Evolutionary conservation across 2,888 invertebrate genomes (phyloP).

Genomic region (Cryptophagus acutangulus): DNA sequence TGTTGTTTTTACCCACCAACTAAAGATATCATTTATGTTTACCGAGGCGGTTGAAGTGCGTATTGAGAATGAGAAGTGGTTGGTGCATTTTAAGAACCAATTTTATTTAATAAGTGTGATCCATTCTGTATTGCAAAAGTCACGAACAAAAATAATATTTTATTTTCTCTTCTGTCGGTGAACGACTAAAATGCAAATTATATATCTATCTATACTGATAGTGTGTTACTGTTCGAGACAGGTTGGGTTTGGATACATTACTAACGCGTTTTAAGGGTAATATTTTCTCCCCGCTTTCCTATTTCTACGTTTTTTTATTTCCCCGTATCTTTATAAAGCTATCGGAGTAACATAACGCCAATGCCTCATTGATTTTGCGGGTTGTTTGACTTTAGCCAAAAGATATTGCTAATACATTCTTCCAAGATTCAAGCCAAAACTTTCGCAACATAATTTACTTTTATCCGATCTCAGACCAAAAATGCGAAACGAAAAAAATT

Average conservation of each 20-base stretch:
- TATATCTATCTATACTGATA: constrained; percentile 1
- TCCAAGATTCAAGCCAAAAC: neutral
- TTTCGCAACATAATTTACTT: neutral
- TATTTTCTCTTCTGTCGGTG: neutral
- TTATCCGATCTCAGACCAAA: neutral
- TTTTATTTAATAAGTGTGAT: too few species aligned
- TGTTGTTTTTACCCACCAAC: too few species aligned
- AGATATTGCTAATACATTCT: neutral
- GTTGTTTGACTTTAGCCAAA: constrained; percentile 1
- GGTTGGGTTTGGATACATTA: neutral
- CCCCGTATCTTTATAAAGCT: too few species aligned
- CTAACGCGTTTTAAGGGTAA: neutral
- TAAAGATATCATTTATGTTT: too few species aligned
- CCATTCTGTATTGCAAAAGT: too few species aligned
- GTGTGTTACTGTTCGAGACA: constrained; percentile 1
- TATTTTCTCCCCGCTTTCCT: constrained; percentile 2
- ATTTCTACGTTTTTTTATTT: neutral
- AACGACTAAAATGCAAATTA: neutral
- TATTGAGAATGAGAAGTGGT: too few species aligned
- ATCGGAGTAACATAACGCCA: neutral
- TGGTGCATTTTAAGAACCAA: too few species aligned
- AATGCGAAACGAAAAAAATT: too few species aligned
- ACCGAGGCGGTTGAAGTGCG: too few species aligned
- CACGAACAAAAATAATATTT: neutral
- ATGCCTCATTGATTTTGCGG: neutral